Conservation (phyloP, 2,113 vertebrate genomes). For the Maylandia zebra region DNA sequence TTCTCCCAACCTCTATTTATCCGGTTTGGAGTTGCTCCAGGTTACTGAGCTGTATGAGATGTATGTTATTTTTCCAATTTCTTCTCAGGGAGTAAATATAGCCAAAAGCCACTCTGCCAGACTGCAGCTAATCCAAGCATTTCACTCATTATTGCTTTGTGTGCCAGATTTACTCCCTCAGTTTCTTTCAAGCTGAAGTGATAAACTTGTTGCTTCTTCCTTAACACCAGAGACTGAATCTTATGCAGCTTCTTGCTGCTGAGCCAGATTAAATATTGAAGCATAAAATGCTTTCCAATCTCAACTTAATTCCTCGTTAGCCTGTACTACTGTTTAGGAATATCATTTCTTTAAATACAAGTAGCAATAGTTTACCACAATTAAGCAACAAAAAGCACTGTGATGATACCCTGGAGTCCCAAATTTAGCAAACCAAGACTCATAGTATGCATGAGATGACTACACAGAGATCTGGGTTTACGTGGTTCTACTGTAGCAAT, state of each 20-base stretch:
- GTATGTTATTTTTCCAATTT: constrained; percentile 19
- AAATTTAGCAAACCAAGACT: not conserved
- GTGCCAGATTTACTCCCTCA: not conserved
- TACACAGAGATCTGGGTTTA: constrained; percentile 6
- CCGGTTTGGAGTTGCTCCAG: constrained; percentile 23
- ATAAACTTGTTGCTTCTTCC: not conserved
- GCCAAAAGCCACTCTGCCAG: not conserved
- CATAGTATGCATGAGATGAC: not conserved
- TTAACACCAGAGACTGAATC: not conserved
- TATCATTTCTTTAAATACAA: not conserved
- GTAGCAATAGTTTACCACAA: not conserved
- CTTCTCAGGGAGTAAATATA: constrained; percentile 2
- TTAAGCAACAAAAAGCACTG: not conserved
- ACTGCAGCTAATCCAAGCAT: not conserved
- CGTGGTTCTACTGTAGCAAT: constrained; percentile 8
- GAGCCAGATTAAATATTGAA: not conserved
- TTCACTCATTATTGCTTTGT: not conserved
- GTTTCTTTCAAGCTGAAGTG: not conserved
- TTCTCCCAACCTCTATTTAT: constrained; percentile 49
- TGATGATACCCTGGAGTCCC: not conserved
- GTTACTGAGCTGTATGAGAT: not conserved
- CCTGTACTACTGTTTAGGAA: not conserved
- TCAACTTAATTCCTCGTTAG: not conserved
- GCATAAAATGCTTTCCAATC: not conserved
- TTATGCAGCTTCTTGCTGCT: not conserved